Evolutionary conservation across 2,797 vertebrate species (phyloP).

Genomic region (Xiphophorus birchmanni): DNA sequence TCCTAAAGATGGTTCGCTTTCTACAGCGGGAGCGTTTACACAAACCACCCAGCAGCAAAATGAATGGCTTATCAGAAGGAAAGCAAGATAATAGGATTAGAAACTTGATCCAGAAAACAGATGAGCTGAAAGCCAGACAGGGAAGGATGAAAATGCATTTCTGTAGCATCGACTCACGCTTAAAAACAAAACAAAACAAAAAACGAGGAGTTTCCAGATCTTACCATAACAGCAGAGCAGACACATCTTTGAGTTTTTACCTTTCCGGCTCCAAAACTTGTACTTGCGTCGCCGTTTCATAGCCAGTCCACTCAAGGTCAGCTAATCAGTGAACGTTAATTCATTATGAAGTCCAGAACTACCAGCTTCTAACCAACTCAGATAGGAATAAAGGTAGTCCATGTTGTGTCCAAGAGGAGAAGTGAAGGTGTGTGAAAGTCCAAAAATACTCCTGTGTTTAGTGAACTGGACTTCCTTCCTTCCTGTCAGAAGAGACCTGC

Average conservation of each 20-base stretch:
- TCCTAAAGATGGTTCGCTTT: constrained; percentile 19
- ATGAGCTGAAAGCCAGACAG: constrained; percentile 28
- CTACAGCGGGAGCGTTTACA: neutral
- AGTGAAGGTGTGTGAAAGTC: neutral
- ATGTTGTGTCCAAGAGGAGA: constrained; percentile 38
- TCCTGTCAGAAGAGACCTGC: constrained; percentile 14
- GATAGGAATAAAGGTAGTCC: constrained; percentile 57
- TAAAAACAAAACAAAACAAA: neutral
- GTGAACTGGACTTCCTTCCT: constrained; percentile 37
- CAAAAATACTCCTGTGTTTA: constrained; percentile 54
- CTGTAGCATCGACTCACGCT: neutral
- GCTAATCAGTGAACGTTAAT: constrained; percentile 10
- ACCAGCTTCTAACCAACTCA: constrained; percentile 54
- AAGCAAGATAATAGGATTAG: constrained; percentile 32
- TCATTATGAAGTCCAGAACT: constrained; percentile 52
- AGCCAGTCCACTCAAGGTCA: constrained; percentile 53
- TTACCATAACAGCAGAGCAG: constrained; percentile 79
- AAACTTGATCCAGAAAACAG: constrained; percentile 30
- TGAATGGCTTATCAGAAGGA: constrained; percentile 19
- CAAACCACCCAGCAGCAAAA: constrained; percentile 21
- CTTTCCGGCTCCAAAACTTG: constrained; percentile 83
- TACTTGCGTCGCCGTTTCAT: constrained; percentile 83
- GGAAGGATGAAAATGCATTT: neutral
- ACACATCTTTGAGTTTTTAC: constrained; percentile 74
- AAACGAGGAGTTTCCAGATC: constrained; percentile 38